These are phyloP conservation scores for Galemys pyrenaicus DNA, from an alignment of 2,113 vertebrate species.

Conservation along the genomic window DNA sequence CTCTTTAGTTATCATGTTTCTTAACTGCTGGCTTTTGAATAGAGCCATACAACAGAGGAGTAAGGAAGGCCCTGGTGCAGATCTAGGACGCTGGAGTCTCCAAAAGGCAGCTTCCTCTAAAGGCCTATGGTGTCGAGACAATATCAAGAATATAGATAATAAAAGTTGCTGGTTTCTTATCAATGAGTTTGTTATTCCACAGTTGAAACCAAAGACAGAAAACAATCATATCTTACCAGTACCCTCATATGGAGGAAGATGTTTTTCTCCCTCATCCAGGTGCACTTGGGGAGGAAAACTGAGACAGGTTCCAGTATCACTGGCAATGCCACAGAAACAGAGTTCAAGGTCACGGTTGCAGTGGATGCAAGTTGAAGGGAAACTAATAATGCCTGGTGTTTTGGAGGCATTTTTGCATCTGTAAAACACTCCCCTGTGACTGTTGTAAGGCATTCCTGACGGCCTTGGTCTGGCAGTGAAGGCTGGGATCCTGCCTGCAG, in stretches of 20 bases:
- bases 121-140: slow-evolving; percentile 65
- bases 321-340: slow-evolving; percentile 84
- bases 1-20: slow-evolving; percentile 7
- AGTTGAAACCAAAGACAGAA: not conserved
- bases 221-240: slow-evolving; percentile 81
- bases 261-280: slow-evolving; percentile 84
- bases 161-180: not conserved
- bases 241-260: slow-evolving; percentile 84
- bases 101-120: slow-evolving; percentile 87
- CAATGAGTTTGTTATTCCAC: not conserved
- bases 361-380: not conserved
- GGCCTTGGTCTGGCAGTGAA: not conserved
- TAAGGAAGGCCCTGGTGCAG: slow-evolving; percentile 87
- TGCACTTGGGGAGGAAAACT: slow-evolving; percentile 89
- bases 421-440: not conserved
- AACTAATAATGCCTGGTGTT: not conserved
- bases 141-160: not conserved
- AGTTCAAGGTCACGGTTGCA: not conserved
- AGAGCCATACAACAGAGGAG: slow-evolving; percentile 88
- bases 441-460: not conserved
- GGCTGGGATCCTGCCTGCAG: not conserved
- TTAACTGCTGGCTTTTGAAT: slow-evolving; percentile 89
- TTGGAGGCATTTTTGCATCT: not conserved
- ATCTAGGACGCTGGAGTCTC: slow-evolving; percentile 87
- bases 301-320: slow-evolving; percentile 87